Conservation (phyloP, 1,140 invertebrate species). For the Orius laevigatus region DNA sequence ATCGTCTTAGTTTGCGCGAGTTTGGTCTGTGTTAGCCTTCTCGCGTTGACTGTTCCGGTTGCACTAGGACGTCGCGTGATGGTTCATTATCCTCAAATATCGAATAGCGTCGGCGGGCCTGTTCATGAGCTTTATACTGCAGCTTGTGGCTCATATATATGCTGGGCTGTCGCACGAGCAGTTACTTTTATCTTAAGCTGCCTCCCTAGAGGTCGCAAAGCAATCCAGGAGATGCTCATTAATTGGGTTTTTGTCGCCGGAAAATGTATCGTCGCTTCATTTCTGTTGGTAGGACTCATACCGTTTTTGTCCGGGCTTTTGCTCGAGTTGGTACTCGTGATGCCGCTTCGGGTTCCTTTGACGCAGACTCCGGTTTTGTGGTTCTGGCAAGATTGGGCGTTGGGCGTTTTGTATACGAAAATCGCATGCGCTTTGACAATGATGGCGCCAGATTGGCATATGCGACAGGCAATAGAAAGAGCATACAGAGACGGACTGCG, state of each 20-base stretch:
- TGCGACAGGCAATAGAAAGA: conserved; percentile 78
- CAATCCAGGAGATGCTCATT: conserved; percentile 14
- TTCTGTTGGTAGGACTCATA: conserved; percentile 73
- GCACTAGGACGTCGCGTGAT: conserved; percentile 76
- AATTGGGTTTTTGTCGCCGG: conserved; percentile 36
- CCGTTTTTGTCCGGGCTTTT: conserved; percentile 84
- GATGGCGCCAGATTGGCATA: conserved; percentile 93
- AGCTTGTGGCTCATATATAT: conserved; percentile 83
- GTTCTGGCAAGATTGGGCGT: conserved; percentile 92
- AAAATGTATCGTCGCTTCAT: conserved; percentile 53
- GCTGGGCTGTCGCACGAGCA: conserved; percentile 70
- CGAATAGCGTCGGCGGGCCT: conserved; percentile 34
- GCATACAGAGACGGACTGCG: conserved; percentile 80
- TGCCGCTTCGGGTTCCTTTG: conserved; percentile 80
- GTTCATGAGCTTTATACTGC: conserved; percentile 94
- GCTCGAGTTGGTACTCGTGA: conserved; percentile 79
- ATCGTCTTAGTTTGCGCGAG: conserved; percentile 69
- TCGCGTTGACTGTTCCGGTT: conserved; percentile 76
- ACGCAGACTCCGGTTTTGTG: conserved; percentile 90
- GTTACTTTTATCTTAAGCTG: conserved; percentile 65
- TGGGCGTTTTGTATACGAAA: conserved; percentile 93
- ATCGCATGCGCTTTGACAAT: conserved; percentile 92
- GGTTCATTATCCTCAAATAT: conserved; percentile 27
- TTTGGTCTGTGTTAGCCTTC: conserved; percentile 61
- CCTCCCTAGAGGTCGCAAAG: conserved; percentile 58